Conservation (phyloP, 2,888 invertebrate species). For the Bhutanitis thaidina region DNA sequence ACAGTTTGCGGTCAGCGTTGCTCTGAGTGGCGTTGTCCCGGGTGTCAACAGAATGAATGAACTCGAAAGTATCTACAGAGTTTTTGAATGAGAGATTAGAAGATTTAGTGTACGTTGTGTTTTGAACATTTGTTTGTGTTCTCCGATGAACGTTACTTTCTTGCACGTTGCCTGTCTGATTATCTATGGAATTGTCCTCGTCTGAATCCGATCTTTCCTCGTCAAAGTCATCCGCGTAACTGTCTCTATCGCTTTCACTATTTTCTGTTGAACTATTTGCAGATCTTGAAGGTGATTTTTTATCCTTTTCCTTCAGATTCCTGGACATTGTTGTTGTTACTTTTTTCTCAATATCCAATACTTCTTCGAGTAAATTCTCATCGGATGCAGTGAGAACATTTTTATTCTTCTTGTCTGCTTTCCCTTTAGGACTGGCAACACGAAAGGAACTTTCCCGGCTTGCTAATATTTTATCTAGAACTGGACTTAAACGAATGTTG, state of each 20-base stretch:
- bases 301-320: constrained; percentile 30
- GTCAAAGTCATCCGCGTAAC: constrained; percentile 72
- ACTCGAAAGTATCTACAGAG: constrained; percentile 66
- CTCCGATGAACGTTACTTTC: constrained; percentile 8
- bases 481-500: constrained; percentile 53
- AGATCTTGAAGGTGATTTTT: constrained; percentile 25
- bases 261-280: constrained; percentile 30
- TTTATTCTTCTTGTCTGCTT: constrained; percentile 30
- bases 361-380: constrained; percentile 68
- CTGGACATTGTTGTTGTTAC: constrained; percentile 53
- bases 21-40: constrained; percentile 71
- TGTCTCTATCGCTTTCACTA: constrained; percentile 38
- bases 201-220: constrained; percentile 34
- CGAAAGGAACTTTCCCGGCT: constrained; percentile 60
- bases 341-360: constrained; percentile 59
- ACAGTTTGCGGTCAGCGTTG: constrained; percentile 44
- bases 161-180: background rate
- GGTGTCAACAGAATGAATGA: constrained; percentile 59
- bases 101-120: constrained; percentile 46
- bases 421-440: constrained; percentile 40
- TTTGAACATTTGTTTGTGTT: constrained; percentile 32
- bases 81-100: constrained; percentile 61
- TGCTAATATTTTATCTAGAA: constrained; percentile 60
- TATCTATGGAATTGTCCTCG: constrained; percentile 22
- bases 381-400: constrained; percentile 63